Conservation (phyloP, 2,797 vertebrate genomes). For the Sebastes miniatus region DNA sequence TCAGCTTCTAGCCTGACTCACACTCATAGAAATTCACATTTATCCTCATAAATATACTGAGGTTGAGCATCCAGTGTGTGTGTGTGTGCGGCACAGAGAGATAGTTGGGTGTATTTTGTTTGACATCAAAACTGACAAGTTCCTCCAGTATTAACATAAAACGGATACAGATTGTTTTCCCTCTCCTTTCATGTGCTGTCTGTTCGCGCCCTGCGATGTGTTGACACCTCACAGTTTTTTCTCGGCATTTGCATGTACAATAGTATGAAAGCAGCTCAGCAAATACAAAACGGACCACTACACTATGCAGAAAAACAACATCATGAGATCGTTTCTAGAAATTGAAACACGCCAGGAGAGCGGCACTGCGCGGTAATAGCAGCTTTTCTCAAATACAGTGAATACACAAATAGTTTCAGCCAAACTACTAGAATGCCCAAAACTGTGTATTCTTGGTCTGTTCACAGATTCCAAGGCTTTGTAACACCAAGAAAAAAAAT, state of each 20-base stretch:
- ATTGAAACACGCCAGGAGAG: not conserved
- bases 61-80: conserved; percentile 9
- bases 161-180: conserved; percentile 37
- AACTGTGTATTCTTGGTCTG: too few relatives aligned
- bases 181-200: conserved; percentile 23
- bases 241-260: conserved; percentile 18
- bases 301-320: not conserved
- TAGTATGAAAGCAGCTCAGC: conserved; percentile 6
- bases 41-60: conserved; percentile 38
- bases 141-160: conserved; percentile 55
- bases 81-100: not conserved
- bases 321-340: not conserved
- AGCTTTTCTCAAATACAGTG: not conserved
- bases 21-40: conserved; percentile 29
- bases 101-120: conserved; percentile 28
- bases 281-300: conserved; percentile 16
- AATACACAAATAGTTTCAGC: not conserved
- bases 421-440: too few relatives aligned
- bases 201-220: conserved; percentile 16
- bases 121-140: conserved; percentile 39
- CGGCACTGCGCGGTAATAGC: not conserved
- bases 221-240: conserved; percentile 38
- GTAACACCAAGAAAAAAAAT: too few relatives aligned
- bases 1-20: conserved; percentile 32
- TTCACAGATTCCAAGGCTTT: too few relatives aligned